phyloP scores from a whole-genome alignment of 2,888 invertebrate species.

The Eucriotettix oculatus region DNA sequence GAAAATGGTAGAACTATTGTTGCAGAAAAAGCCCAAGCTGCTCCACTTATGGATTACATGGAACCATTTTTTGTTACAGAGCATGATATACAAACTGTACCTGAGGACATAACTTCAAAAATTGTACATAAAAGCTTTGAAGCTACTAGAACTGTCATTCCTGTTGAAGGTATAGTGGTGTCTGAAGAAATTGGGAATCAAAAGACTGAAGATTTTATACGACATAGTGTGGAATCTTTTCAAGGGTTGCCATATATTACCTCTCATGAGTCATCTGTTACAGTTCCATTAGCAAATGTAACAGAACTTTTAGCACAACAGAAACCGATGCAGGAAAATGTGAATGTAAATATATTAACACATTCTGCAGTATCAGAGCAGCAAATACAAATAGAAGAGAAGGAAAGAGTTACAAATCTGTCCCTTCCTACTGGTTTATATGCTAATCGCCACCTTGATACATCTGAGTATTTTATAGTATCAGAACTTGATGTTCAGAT shows the following conservation, averaged over 20 bases:
- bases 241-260: constrained; percentile 10
- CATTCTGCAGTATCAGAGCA: constrained; percentile 32
- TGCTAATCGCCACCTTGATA: constrained; percentile 24
- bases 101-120: constrained; percentile 11
- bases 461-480: constrained; percentile 34
- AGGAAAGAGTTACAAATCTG: constrained; percentile 21
- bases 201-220: too few species aligned
- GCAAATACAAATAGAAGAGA: constrained; percentile 28
- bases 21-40: constrained; percentile 20
- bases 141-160: constrained; percentile 26
- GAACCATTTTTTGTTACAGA: constrained; percentile 38
- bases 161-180: constrained; percentile 30
- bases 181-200: constrained; percentile 24
- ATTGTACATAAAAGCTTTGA: constrained; percentile 17
- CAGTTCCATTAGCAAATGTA: constrained; percentile 29
- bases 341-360: constrained; percentile 33
- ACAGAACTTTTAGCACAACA: constrained; percentile 17
- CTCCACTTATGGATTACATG: constrained; percentile 25
- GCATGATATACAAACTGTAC: constrained; percentile 29
- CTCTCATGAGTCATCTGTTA: constrained; percentile 30
- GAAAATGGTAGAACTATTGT: constrained; percentile 20
- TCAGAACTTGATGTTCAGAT: constrained; percentile 35
- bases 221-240: constrained; percentile 16
- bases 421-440: constrained; percentile 13
- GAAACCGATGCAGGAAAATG: constrained; percentile 21